Percentiles rank a stretch among this genome's conserved stretches.
Evolutionary conservation across 2,113 vertebrate genomes (phyloP).

Genomic region (Strigops habroptila): DNA sequence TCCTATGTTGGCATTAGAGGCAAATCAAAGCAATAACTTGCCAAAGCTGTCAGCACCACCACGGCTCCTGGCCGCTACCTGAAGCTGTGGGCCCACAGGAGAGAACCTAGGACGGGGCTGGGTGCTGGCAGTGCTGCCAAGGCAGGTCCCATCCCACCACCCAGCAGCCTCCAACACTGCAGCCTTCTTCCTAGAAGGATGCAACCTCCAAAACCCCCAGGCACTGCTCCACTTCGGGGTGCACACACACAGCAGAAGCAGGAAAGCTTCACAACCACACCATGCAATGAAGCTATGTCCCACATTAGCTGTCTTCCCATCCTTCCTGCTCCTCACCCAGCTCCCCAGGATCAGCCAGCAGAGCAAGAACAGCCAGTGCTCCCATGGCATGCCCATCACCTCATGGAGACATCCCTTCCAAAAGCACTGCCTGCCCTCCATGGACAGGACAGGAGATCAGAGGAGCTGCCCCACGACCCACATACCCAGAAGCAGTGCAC

Average conservation of each 20-base stretch:
- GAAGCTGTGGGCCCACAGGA: not conserved
- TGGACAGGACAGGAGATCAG: fast-evolving
- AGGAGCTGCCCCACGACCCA: fast-evolving
- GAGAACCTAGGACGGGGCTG: not conserved
- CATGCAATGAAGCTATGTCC: fast-evolving
- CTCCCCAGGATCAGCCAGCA: not conserved
- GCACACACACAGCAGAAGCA: fast-evolving
- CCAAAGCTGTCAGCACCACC: not conserved
- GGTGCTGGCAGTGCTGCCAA: not conserved
- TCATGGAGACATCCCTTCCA: fast-evolving
- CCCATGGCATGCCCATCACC: not conserved
- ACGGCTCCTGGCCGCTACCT: not conserved
- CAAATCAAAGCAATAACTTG: not conserved
- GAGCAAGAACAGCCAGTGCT: not conserved
- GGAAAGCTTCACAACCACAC: not conserved
- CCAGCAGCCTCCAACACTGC: not conserved
- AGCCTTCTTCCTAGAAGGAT: not conserved
- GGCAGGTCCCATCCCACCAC: fast-evolving
- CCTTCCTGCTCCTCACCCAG: not conserved
- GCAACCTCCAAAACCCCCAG: not conserved
- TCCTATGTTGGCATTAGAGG: not conserved
- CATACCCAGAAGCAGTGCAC: not conserved
- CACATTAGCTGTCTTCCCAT: not conserved
- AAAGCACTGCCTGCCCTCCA: not conserved
- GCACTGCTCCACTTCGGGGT: not conserved